Evolutionary conservation across 2,797 vertebrate genomes (phyloP), one percentile per base, ranked within the genome.

Genomic region (Phrynocephalus guinanensis): DNA sequence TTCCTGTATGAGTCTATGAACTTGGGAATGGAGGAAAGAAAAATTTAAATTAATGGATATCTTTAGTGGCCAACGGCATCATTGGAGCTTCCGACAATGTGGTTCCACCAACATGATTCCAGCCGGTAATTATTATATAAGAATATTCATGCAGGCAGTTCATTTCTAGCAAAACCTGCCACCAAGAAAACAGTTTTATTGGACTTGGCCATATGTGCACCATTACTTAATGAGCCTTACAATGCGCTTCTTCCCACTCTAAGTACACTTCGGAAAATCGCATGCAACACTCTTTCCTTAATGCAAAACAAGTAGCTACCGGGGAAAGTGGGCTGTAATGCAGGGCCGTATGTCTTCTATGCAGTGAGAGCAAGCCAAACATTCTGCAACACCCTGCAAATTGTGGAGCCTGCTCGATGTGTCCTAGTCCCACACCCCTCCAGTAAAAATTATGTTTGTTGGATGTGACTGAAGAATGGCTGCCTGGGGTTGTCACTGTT

Each of bases 91-190:
- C 1, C 18, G 16, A 63, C 60, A 15, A 63, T 15, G 11, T 20
- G 18, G 60, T 20, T 63, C 60, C 60, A 63, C 60, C 60, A 63
- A 63, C 16, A 63, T 16, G 60, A 63, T 16, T 63, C 60, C 60
- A 20, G 60, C 60, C 18, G 70, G 13, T 81, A 73, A 60, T 78
- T 50, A 56, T 83, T 48, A 38, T 26, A 68, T n/a, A 50, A 71
- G 6, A 15, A 38, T 22, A 33, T 15, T 66, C 48, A 87, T 63
- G 22, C 0, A 0, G 26, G 0, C 0, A 75, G 7, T 24, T 87
- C 68, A 13, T 26, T 9, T 18, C 68, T 52, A 22, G 1, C 0
- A 20, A 79, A 26, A 1, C 38, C 0, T 24, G 26, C 56, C 63
- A 84, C 24, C 22, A 6, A 28, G 7, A 52, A 71, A 86, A 82